Percentiles rank a stretch among this genome's conserved stretches.
These are phyloP conservation scores for Pseudomyrmex flavicornis DNA, from an alignment of 1,140 invertebrate genomes.

Conservation along the genomic window DNA sequence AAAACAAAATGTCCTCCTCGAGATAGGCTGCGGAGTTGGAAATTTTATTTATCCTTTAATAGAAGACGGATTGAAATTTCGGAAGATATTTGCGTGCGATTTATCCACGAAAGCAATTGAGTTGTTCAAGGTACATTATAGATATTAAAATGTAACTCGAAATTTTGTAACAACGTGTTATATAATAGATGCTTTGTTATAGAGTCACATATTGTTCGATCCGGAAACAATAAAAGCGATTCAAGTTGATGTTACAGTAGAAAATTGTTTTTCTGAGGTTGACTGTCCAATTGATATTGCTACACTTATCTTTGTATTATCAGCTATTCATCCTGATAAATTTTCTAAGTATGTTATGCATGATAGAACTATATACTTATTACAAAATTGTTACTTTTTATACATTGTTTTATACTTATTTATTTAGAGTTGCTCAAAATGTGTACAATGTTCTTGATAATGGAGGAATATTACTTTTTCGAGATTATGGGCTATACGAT, in stretches of 20 bases:
- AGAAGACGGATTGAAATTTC: conserved; percentile 89
- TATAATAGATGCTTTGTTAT: conserved; percentile 48
- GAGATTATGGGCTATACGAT: conserved; percentile 99
- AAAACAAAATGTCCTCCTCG: conserved; percentile 87
- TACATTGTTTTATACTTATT: conserved; percentile 39
- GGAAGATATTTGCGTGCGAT: conserved; percentile 96
- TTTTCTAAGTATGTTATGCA: conserved; percentile 85
- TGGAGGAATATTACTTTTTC: conserved; percentile 94
- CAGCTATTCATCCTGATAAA: conserved; percentile 92
- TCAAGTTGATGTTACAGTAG: conserved; percentile 89
- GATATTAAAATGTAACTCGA: too few relatives aligned
- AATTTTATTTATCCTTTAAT: conserved; percentile 98
- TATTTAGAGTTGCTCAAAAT: conserved; percentile 88
- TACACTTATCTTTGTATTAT: conserved; percentile 93
- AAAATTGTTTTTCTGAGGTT: conserved; percentile 87
- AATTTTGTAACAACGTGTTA: not conserved
- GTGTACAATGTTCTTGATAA: conserved; percentile 90
- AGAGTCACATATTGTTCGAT: conserved; percentile 86
- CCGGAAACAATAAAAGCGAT: conserved; percentile 90
- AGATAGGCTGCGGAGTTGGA: conserved; percentile 98
- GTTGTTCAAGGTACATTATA: conserved; percentile 89
- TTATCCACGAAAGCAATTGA: conserved; percentile 96
- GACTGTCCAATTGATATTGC: conserved; percentile 87
- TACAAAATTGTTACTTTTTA: conserved; percentile 22
- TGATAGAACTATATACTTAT: not conserved